phyloP scores from a whole-genome alignment of 1,140 invertebrate species.

The Zaprionus camerounensis region DNA sequence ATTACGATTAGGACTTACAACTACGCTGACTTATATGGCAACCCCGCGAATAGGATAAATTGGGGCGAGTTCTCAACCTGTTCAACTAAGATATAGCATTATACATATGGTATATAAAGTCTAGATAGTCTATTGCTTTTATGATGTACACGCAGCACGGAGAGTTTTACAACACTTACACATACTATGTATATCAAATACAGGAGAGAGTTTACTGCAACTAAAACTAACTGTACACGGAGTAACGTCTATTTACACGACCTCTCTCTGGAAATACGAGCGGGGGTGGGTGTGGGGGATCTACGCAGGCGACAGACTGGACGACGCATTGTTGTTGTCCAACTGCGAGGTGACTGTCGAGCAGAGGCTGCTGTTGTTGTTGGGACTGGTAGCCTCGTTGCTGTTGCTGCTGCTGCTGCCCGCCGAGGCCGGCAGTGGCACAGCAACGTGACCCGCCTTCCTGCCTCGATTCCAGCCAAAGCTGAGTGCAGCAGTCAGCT shows the following conservation, averaged over 20 bases:
- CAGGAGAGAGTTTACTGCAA: conserved; percentile 34
- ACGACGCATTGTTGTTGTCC: conserved; percentile 62
- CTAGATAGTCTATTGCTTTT: conserved; percentile 70
- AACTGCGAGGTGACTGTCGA: conserved; percentile 70
- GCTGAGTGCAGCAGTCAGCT: conserved; percentile 69
- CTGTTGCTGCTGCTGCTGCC: conserved; percentile 34
- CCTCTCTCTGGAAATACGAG: neutral
- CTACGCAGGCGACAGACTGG: conserved; percentile 64
- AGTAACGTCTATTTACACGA: conserved; percentile 47
- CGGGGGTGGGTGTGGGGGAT: neutral
- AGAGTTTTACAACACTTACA: conserved; percentile 47
- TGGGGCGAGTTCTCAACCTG: conserved; percentile 24
- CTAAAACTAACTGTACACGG: conserved; percentile 71
- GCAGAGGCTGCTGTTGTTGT: conserved; percentile 76
- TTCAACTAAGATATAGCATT: conserved; percentile 7
- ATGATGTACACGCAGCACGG: conserved; percentile 74
- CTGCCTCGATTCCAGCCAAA: conserved; percentile 73
- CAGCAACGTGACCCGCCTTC: conserved; percentile 19
- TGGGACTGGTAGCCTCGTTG: conserved; percentile 71
- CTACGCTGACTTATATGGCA: conserved; percentile 38
- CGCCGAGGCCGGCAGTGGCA: conserved; percentile 22
- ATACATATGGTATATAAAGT: conserved; percentile 21
- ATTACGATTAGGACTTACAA: conserved; percentile 22
- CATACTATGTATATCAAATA: conserved; percentile 27
- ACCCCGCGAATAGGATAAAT: conserved; percentile 25